Conservation (phyloP, 2,797 vertebrate genomes). For the Ara ararauna region DNA sequence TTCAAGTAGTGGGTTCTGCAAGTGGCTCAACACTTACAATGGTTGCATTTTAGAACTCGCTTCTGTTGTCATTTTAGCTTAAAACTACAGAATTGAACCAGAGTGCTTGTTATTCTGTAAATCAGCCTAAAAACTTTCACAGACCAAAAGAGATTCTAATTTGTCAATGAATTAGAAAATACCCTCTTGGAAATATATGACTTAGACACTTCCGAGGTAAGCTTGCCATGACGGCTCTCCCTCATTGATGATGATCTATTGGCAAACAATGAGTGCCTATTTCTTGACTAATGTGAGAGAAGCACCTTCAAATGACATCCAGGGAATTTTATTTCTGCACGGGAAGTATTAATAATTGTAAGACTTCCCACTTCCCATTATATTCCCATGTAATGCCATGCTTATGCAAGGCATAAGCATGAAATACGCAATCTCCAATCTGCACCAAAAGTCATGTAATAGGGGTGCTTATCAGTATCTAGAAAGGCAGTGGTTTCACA, state of each 20-base stretch:
- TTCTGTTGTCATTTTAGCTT: not conserved
- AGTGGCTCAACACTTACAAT: not conserved
- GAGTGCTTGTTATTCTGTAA: not conserved
- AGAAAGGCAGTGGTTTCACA: not conserved
- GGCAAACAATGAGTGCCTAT: not conserved
- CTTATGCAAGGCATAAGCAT: not conserved
- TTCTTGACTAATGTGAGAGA: not conserved
- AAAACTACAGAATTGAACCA: not conserved
- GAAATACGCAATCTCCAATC: not conserved
- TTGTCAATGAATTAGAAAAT: not conserved
- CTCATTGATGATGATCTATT: not conserved
- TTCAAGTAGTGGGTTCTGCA: not conserved
- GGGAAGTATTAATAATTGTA: not conserved
- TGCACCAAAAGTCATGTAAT: not conserved
- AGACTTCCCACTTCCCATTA: not conserved
- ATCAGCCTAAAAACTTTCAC: not conserved
- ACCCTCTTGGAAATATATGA: not conserved
- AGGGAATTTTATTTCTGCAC: not conserved
- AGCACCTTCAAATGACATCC: not conserved
- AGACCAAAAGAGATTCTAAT: not conserved
- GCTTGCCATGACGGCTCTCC: not conserved
- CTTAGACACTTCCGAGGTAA: not conserved
- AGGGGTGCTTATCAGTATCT: not conserved
- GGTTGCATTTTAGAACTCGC: not conserved
- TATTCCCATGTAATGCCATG: not conserved